These are phyloP conservation scores for Elephantulus edwardii DNA, from an alignment of 2,113 vertebrate genomes.

Conservation along the genomic window DNA sequence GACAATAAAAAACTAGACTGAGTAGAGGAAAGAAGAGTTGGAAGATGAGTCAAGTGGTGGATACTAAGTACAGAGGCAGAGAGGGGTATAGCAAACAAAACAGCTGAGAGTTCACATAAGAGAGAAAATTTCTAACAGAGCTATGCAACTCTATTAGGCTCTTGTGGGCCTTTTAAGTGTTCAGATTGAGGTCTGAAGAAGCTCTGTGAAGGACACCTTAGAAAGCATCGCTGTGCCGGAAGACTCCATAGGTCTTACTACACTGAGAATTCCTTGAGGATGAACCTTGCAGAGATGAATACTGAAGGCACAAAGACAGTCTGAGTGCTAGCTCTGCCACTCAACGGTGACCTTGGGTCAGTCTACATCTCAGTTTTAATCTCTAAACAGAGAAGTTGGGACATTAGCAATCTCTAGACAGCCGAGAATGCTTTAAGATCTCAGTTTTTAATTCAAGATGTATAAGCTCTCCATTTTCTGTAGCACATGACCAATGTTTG, in stretches of 20 bases:
- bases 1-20: not conserved
- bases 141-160: not conserved
- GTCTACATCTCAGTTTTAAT: slow-evolving; percentile 9
- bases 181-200: not conserved
- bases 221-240: not conserved
- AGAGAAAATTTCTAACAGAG: not conserved
- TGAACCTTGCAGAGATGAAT: not conserved
- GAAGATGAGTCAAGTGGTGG: not conserved
- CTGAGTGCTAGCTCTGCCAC: not conserved
- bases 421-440: slow-evolving; percentile 7
- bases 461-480: slow-evolving; percentile 20
- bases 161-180: not conserved
- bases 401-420: not conserved
- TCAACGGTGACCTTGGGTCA: not conserved
- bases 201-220: not conserved
- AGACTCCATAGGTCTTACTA: not conserved
- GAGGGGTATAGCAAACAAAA: not conserved
- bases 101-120: not conserved
- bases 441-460: slow-evolving; percentile 25
- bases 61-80: not conserved
- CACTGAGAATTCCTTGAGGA: not conserved
- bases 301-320: not conserved
- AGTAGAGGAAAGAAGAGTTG: not conserved
- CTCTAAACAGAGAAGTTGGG: not conserved
- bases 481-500: not conserved